Conservation (phyloP, 2,888 invertebrate genomes). For the Protophormia terraenovae region DNA sequence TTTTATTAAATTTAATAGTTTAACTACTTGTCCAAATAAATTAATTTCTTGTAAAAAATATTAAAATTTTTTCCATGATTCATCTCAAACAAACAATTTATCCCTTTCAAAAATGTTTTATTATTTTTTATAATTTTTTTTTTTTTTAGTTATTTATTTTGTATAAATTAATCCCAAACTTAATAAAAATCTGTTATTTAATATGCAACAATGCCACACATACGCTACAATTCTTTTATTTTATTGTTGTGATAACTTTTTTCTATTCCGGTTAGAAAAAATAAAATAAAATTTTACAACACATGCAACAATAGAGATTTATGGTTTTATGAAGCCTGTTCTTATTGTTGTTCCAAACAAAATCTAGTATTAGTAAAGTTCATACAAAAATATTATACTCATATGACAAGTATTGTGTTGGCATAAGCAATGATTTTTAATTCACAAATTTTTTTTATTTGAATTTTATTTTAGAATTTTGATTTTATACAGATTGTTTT, state of each 20-base stretch:
- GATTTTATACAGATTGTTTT: slow-evolving; percentile 53
- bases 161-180: slow-evolving; percentile 16
- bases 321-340: slow-evolving; percentile 41
- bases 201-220: slow-evolving; percentile 38
- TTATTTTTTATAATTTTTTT: not conserved
- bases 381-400: not conserved
- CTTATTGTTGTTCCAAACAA: too few species aligned
- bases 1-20: too few species aligned
- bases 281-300: slow-evolving; percentile 42
- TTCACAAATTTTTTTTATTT: not conserved
- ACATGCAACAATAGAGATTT: slow-evolving; percentile 46
- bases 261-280: not conserved
- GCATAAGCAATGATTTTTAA: slow-evolving; percentile 34
- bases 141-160: slow-evolving; percentile 28
- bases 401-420: not conserved
- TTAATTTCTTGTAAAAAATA: too few species aligned
- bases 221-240: slow-evolving; percentile 35
- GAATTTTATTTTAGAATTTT: slow-evolving; percentile 20
- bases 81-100: not conserved
- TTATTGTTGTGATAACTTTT: slow-evolving; percentile 51
- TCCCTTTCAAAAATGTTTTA: slow-evolving; percentile 5
- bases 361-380: too few species aligned
- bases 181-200: slow-evolving; percentile 36
- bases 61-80: too few species aligned
- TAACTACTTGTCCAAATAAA: too few species aligned